Conservation (phyloP, 2,888 invertebrate species). For the Andrena fulva region DNA sequence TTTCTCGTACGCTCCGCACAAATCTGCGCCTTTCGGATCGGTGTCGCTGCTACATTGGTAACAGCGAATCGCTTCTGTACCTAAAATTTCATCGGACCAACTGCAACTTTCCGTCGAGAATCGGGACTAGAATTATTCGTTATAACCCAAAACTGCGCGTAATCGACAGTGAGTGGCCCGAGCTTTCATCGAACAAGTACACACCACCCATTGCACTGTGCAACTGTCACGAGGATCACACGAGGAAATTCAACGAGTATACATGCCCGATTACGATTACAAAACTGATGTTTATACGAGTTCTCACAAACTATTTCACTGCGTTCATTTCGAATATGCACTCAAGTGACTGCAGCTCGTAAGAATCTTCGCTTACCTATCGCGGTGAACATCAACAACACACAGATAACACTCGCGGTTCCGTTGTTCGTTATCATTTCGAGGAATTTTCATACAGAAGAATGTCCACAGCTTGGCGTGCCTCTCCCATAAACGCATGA, state of each 20-base stretch:
- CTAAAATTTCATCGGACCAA: conserved; percentile 35
- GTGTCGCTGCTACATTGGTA: conserved; percentile 97
- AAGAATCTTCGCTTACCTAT: conserved; percentile 64
- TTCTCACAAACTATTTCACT: background rate
- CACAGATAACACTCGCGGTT: conserved; percentile 31
- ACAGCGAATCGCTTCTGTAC: conserved; percentile 90
- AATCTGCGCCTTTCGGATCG: conserved; percentile 92
- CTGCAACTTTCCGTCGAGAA: background rate
- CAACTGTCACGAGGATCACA: no score
- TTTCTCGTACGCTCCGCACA: conserved; percentile 94
- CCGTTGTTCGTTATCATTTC: conserved; percentile 29
- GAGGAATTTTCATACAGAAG: background rate
- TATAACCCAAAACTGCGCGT: no score
- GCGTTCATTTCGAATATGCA: background rate
- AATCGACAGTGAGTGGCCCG: no score
- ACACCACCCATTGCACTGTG: no score
- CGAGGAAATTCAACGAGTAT: no score
- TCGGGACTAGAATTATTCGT: background rate
- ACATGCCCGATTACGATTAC: no score
- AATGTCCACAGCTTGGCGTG: background rate
- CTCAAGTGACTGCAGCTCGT: background rate
- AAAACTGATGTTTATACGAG: background rate
- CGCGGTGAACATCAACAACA: conserved; percentile 21
- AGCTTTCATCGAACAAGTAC: no score
- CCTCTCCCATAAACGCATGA: conserved; percentile 23